Percentiles rank a stretch among this genome's conserved stretches.
Conservation (phyloP, 2,888 invertebrate genomes). For the Lasioglossum figueresi region DNA sequence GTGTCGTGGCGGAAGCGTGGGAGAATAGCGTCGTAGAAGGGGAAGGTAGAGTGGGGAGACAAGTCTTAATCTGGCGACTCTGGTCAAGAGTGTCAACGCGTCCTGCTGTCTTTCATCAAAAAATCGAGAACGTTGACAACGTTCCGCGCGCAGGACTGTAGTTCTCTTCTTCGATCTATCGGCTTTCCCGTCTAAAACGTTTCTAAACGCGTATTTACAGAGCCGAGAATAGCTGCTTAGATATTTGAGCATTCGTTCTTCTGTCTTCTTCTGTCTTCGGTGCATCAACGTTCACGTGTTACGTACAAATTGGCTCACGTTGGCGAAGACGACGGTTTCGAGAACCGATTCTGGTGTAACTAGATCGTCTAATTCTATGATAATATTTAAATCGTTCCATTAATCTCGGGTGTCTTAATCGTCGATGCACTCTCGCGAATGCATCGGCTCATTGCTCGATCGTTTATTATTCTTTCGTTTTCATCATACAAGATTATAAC, state of each 20-base stretch:
- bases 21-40: no score
- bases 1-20: no score
- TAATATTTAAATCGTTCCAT: conserved; percentile 5
- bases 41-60: no score
- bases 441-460: not conserved
- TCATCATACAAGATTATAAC: not conserved
- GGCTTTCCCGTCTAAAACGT: conserved; percentile 66
- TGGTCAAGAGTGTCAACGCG: conserved; percentile 34
- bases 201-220: conserved; percentile 78
- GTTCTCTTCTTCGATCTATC: conserved; percentile 38
- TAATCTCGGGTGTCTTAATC: not conserved
- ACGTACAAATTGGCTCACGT: conserved; percentile 25
- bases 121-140: not conserved
- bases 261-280: conserved; percentile 26
- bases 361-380: conserved; percentile 20
- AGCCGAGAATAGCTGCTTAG: conserved; percentile 73
- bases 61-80: no score
- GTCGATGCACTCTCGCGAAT: not conserved
- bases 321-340: conserved; percentile 18
- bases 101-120: not conserved
- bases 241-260: conserved; percentile 77
- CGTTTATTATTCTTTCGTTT: not conserved
- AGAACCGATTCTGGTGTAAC: conserved; percentile 19
- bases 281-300: conserved; percentile 20
- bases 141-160: conserved; percentile 44